Evolutionary conservation across 2,797 vertebrate species (phyloP), one percentile per base, ranked within the genome.

Genomic region (Choloepus didactylus): DNA sequence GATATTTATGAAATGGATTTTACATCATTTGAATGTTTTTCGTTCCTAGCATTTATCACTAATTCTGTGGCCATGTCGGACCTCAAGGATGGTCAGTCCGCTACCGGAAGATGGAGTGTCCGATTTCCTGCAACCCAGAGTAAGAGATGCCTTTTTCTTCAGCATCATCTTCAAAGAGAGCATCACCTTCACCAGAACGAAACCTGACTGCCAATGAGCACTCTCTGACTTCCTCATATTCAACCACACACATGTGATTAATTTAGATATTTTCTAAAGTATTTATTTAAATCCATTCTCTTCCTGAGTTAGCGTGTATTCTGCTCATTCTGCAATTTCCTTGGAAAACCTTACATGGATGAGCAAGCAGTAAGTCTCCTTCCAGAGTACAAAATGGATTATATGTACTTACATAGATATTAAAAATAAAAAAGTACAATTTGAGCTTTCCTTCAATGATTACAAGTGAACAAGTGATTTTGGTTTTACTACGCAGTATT

Each of bases 241-340:
- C 5, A 19, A 15, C 35, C 35, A 35, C 14, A 3, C 4, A 5
- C 16, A 9, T 1, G 54, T 29, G 81, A 91, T 49, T 29, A 31
- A 19, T 62, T n/a, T 25, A 27, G 86, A 27, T 67, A 5, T 86
- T 82, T 75, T 82, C 89, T 54, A 9, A 92, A 92, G 44, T 41
- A 60, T 85, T 59, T 76, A 29, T 91, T 92, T 59, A 77, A 83
- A 89, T 94, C 93, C 44, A 25, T 96, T 95, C 97, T 97, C 96
- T 92, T 76, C 95, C 97, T 97, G 1, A n/a, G 83, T 46, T 77
- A 15, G 2, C 83, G 75, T 85, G 96, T 97, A 95, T 97, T 97
- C 97, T 35, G 41, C 75, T 90, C 96, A 94, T 54, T 96, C 90
- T 95, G 96, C 62, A 19, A 4, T 81, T 70, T 85, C 66, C 97